Evolutionary conservation across 92 coral and sea anemone species (phyloP).

Genomic region (Porites evermanni): DNA sequence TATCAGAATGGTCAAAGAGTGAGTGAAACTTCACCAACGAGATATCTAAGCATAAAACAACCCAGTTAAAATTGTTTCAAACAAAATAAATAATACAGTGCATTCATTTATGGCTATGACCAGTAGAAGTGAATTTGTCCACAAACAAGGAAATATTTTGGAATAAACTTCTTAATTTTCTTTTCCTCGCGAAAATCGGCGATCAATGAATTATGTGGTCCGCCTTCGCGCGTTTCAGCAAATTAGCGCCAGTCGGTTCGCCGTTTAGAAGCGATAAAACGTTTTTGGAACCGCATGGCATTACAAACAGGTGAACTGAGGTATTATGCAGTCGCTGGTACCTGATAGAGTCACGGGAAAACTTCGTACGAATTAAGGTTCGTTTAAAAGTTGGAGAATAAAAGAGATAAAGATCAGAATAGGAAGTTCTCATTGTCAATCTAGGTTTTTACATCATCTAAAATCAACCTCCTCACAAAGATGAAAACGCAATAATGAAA

Average conservation of each 20-base stretch:
- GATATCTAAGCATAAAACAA: slow-evolving; percentile 20
- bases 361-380: not conserved
- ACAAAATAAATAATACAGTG: slow-evolving; percentile 9
- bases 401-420: not conserved
- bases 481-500: not conserved
- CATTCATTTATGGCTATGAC: not conserved
- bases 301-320: slow-evolving; percentile 46
- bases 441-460: not conserved
- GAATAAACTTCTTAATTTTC: not conserved
- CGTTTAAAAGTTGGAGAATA: not conserved
- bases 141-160: not conserved
- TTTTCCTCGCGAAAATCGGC: not conserved
- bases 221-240: not conserved
- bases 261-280: slow-evolving; percentile 12
- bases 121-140: not conserved
- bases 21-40: slow-evolving; percentile 29
- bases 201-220: not conserved
- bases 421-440: not conserved
- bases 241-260: slow-evolving; percentile 28
- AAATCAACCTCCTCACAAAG: not conserved
- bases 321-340: slow-evolving; percentile 25
- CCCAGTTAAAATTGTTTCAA: slow-evolving; percentile 9
- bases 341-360: slow-evolving; percentile 27
- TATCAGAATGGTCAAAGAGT: slow-evolving; percentile 36
- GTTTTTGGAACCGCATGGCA: slow-evolving; percentile 41